These are phyloP conservation scores for Lacerta agilis DNA, from an alignment of 2,797 vertebrate genomes.

Conservation along the genomic window DNA sequence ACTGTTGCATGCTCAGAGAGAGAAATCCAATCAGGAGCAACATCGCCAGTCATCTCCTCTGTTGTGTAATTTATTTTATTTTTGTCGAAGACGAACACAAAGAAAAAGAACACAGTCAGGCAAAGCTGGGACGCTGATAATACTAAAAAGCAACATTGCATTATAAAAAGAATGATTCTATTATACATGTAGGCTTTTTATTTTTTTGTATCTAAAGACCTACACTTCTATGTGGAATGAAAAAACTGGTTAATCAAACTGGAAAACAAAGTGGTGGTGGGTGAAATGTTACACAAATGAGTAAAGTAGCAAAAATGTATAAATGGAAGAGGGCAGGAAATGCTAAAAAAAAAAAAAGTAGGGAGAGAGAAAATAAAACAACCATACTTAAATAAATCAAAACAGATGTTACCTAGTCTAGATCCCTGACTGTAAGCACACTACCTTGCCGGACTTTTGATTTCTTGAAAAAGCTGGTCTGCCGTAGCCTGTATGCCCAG, in stretches of 20 bases:
- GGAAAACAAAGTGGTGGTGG: slow-evolving; percentile 61
- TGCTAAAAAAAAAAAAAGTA: slow-evolving; percentile 24
- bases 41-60: slow-evolving; percentile 60
- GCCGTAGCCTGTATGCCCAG: slow-evolving; percentile 96
- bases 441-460: slow-evolving; percentile 95
- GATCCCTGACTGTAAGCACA: slow-evolving; percentile 86
- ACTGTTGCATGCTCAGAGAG: slow-evolving; percentile 53
- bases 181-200: slow-evolving; percentile 25
- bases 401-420: slow-evolving; percentile 78
- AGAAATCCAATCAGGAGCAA: slow-evolving; percentile 58
- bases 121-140: neutral
- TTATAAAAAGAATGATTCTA: slow-evolving; percentile 15
- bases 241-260: slow-evolving; percentile 59
- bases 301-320: slow-evolving; percentile 44
- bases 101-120: neutral
- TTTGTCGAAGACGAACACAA: neutral
- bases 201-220: slow-evolving; percentile 46
- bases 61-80: slow-evolving; percentile 24
- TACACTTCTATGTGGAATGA: slow-evolving; percentile 69
- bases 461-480: slow-evolving; percentile 96
- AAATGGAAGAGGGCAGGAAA: slow-evolving; percentile 39
- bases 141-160: neutral
- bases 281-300: slow-evolving; percentile 52
- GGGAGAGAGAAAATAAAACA: slow-evolving; percentile 35
- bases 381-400: slow-evolving; percentile 70